Percentiles rank a stretch among this genome's conserved stretches.
Evolutionary conservation across 2,113 vertebrate species (phyloP).

Genomic region (Rhizomys pruinosus): DNA sequence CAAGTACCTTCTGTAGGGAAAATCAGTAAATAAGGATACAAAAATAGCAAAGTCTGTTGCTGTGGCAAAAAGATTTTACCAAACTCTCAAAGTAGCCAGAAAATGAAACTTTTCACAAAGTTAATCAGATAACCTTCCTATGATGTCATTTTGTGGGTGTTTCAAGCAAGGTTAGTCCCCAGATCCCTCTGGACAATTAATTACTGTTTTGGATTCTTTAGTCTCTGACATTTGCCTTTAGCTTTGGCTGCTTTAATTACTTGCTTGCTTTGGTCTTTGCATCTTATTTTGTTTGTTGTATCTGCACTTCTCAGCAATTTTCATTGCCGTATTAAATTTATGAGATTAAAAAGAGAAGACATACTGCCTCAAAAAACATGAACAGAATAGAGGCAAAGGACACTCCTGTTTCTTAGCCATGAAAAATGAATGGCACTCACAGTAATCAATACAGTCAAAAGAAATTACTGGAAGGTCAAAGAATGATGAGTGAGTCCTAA

Average conservation of each 20-base stretch:
- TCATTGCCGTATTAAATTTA: background rate
- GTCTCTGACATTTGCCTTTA: background rate
- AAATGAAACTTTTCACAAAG: conserved; percentile 22
- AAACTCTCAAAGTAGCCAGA: background rate
- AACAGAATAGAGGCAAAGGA: conserved; percentile 12
- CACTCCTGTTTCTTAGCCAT: background rate
- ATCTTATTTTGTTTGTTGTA: background rate
- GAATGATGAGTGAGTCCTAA: conserved; percentile 26
- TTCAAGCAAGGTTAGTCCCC: background rate
- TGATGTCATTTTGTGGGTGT: background rate
- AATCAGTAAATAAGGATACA: background rate
- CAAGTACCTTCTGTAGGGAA: background rate
- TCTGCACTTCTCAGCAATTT: conserved; percentile 36
- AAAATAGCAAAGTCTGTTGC: background rate
- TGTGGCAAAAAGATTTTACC: background rate
- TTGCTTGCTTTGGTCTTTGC: background rate
- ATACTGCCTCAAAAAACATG: background rate
- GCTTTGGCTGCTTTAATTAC: background rate
- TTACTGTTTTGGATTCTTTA: conserved; percentile 26
- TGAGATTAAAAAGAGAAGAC: background rate
- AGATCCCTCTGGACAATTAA: background rate
- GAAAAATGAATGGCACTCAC: background rate
- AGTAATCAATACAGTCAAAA: conserved; percentile 31
- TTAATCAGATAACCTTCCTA: background rate
- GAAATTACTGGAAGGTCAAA: conserved; percentile 46